Percentiles rank a stretch among this genome's conserved stretches.
Evolutionary conservation across 2,797 vertebrate genomes (phyloP).

Genomic region (Babyrousa celebensis): DNA sequence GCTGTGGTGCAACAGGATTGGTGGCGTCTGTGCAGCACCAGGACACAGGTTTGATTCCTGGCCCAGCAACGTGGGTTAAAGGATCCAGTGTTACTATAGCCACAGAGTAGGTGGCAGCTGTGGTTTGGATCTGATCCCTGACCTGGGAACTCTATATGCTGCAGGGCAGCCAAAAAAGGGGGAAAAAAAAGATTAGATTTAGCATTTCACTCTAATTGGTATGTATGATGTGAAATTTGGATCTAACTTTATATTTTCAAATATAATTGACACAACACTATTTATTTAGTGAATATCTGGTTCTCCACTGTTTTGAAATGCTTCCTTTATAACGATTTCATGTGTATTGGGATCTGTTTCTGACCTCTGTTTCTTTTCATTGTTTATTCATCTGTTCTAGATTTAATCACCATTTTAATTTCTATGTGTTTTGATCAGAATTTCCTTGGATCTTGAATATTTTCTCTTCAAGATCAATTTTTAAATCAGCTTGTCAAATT

Average conservation of each 20-base stretch:
- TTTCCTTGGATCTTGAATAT: neutral
- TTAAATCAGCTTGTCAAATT: neutral
- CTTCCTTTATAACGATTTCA: neutral
- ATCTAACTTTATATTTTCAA: conserved; percentile 8
- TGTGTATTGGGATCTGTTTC: neutral
- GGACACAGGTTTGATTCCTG: too few relatives aligned
- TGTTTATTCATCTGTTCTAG: neutral
- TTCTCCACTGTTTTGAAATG: neutral
- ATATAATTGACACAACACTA: neutral
- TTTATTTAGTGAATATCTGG: neutral
- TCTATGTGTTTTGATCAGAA: neutral
- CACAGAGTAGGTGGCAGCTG: too few relatives aligned
- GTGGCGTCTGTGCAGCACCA: too few relatives aligned
- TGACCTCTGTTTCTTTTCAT: neutral
- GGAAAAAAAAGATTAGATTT: neutral
- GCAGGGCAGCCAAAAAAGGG: too few relatives aligned
- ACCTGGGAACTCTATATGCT: too few relatives aligned
- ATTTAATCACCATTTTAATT: neutral
- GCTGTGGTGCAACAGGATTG: too few relatives aligned
- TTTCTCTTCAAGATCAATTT: conserved; percentile 4
- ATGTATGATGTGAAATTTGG: neutral
- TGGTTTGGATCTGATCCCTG: too few relatives aligned
- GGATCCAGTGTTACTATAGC: too few relatives aligned
- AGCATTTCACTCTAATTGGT: neutral
- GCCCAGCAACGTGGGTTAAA: too few relatives aligned